phyloP scores from a whole-genome alignment of 2,888 invertebrate species.

The Drosophila hawaiiensis region DNA sequence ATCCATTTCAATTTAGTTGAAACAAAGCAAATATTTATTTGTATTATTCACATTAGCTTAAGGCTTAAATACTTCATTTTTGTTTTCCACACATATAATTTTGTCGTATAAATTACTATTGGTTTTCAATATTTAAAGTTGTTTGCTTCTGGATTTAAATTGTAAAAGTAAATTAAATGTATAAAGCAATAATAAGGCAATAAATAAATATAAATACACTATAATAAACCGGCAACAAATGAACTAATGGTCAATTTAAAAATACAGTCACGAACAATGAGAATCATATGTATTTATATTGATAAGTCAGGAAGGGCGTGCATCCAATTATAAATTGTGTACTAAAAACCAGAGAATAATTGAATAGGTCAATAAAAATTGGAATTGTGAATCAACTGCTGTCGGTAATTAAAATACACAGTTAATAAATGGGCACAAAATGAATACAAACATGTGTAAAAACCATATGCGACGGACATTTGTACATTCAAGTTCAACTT shows the following conservation, averaged over 20 bases:
- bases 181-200: not conserved
- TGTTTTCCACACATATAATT: not conserved
- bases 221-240: not conserved
- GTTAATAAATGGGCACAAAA: not conserved
- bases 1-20: conserved; percentile 27
- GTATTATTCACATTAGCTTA: conserved; percentile 17
- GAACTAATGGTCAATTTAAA: not conserved
- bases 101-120: not conserved
- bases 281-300: conserved; percentile 13
- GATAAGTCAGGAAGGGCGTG: conserved; percentile 48
- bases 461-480: conserved; percentile 4
- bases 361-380: conserved; percentile 49
- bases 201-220: not conserved
- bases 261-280: conserved; percentile 16
- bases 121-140: not conserved
- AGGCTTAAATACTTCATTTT: conserved; percentile 27
- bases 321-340: conserved; percentile 20
- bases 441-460: not conserved
- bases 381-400: conserved; percentile 11
- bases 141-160: conserved; percentile 1
- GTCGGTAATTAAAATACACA: conserved; percentile 5
- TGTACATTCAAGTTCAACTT: conserved; percentile 44
- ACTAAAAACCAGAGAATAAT: conserved; percentile 27
- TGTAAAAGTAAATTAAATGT: not conserved
- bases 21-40: conserved; percentile 53